Percentiles rank a stretch among this genome's conserved stretches.
Conservation (phyloP, 2,888 invertebrate species). For the Bursaphelenchus okinawaensis region DNA sequence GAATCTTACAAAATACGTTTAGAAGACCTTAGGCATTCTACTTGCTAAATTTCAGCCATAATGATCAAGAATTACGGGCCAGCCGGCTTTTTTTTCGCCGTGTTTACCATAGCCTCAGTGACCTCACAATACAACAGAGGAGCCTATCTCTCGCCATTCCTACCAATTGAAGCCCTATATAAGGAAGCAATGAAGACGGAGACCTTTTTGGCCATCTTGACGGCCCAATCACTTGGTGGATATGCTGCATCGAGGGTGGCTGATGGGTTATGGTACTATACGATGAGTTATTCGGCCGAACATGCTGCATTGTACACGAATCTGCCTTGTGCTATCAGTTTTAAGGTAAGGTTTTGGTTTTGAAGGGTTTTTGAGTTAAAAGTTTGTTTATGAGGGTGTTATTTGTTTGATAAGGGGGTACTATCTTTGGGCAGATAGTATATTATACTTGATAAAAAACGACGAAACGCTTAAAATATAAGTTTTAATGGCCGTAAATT, state of each 20-base stretch:
- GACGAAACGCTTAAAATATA: too few species aligned
- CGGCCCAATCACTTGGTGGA: conserved; percentile 44
- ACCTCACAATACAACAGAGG: conserved; percentile 41
- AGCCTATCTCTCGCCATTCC: conserved; percentile 42
- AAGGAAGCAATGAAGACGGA: conserved; percentile 31
- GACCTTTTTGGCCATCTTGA: conserved; percentile 34
- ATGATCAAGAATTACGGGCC: conserved; percentile 48
- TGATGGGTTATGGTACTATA: conserved; percentile 43
- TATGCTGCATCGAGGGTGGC: conserved; percentile 43
- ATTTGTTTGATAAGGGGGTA: too few species aligned
- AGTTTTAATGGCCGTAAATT: too few species aligned
- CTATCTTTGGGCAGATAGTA: too few species aligned
- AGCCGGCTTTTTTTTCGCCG: conserved; percentile 43
- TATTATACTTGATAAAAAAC: too few species aligned
- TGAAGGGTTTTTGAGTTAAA: background rate
- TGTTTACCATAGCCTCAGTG: conserved; percentile 35
- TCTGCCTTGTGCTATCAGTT: conserved; percentile 38
- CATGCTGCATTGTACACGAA: conserved; percentile 35
- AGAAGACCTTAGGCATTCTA: too few species aligned
- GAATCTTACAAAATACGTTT: too few species aligned
- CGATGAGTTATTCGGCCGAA: conserved; percentile 33
- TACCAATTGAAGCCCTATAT: conserved; percentile 37
- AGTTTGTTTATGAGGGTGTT: too few species aligned
- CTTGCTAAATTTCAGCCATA: conserved; percentile 28
- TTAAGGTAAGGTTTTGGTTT: conserved; percentile 34